Percentiles rank a stretch among this genome's conserved stretches.
Conservation (phyloP, 2,888 invertebrate genomes). For the Eumacrocentrus americanus region DNA sequence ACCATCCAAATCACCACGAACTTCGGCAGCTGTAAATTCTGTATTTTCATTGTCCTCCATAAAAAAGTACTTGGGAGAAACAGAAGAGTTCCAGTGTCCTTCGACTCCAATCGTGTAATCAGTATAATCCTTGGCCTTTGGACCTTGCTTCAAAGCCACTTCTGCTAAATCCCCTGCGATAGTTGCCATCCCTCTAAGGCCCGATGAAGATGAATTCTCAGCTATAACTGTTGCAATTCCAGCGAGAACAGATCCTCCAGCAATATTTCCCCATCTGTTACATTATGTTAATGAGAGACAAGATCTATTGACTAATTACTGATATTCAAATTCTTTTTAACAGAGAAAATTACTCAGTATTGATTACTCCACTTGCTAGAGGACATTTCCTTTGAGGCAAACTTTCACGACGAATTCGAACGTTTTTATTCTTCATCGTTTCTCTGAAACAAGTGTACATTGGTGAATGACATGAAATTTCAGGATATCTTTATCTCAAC, state of each 20-base stretch:
- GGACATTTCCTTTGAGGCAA: constrained; percentile 75
- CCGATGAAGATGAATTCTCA: constrained; percentile 47
- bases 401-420: constrained; percentile 29
- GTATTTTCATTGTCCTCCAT: constrained; percentile 66
- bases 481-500: background rate
- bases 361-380: constrained; percentile 72
- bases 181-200: constrained; percentile 71
- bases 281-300: no score
- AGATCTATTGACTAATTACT: no score
- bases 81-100: constrained; percentile 78
- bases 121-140: constrained; percentile 53
- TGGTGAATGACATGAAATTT: constrained; percentile 7
- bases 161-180: constrained; percentile 77
- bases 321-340: no score
- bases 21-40: constrained; percentile 80
- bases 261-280: constrained; percentile 70
- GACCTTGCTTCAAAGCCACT: constrained; percentile 72
- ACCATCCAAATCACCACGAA: constrained; percentile 79
- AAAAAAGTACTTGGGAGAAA: constrained; percentile 74
- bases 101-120: constrained; percentile 65
- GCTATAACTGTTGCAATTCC: constrained; percentile 75
- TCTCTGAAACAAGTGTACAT: constrained; percentile 39
- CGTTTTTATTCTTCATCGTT: constrained; percentile 47
- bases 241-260: constrained; percentile 72
- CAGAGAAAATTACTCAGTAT: constrained; percentile 67